Conservation (phyloP, 2,888 invertebrate genomes). For the Cinara cedri region DNA sequence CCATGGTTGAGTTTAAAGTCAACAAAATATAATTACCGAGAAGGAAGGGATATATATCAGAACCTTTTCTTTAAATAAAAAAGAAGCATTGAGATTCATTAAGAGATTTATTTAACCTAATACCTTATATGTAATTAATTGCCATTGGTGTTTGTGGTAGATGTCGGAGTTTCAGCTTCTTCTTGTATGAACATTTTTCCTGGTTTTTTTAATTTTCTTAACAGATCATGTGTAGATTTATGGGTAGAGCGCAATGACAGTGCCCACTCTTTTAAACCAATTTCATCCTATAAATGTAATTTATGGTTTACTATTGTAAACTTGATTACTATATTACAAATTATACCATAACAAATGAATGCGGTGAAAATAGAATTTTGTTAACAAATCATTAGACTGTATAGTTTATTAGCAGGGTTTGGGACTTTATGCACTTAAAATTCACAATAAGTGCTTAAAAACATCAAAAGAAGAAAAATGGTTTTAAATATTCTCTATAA, state of each 20-base stretch:
- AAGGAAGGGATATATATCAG: constrained; percentile 17
- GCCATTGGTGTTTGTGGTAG: constrained; percentile 58
- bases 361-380: too few relatives aligned
- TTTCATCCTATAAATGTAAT: constrained; percentile 79
- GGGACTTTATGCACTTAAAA: too few relatives aligned
- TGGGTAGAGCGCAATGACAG: constrained; percentile 93
- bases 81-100: constrained; percentile 49
- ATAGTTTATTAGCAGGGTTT: too few relatives aligned
- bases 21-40: constrained; percentile 4
- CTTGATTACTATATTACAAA: too few relatives aligned
- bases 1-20: background rate
- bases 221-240: constrained; percentile 91
- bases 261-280: constrained; percentile 98
- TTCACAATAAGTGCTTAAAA: too few relatives aligned
- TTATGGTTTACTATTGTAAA: too few relatives aligned
- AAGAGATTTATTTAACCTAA: constrained; percentile 41
- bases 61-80: constrained; percentile 18
- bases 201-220: constrained; percentile 97
- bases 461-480: too few relatives aligned
- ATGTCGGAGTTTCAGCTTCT: constrained; percentile 43
- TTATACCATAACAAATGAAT: too few relatives aligned
- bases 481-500: too few relatives aligned
- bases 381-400: too few relatives aligned
- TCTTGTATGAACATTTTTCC: constrained; percentile 76
- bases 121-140: constrained; percentile 57